Evolutionary conservation across 2,113 vertebrate species (phyloP).

Genomic region (Centrocercus urophasianus): DNA sequence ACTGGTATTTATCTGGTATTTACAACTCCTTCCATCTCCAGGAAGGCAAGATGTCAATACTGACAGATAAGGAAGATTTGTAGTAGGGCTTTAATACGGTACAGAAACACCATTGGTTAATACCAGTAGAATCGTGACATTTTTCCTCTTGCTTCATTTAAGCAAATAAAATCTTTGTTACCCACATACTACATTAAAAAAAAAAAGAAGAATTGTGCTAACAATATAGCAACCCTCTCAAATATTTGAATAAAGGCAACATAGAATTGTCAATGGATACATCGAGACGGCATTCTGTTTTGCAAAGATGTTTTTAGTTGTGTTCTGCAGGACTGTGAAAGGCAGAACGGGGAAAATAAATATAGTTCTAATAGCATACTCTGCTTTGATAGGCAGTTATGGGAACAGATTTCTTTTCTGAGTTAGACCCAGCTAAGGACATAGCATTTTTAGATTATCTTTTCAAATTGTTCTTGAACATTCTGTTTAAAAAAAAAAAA

Average conservation of each 20-base stretch:
- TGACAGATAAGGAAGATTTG: slow-evolving; percentile 17
- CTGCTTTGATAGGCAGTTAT: slow-evolving; percentile 48
- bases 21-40: slow-evolving; percentile 19
- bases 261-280: slow-evolving; percentile 25
- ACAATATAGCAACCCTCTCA: background rate
- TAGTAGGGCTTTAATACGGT: background rate
- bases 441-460: slow-evolving; percentile 75
- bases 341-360: background rate
- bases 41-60: slow-evolving; percentile 17
- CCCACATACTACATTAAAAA: background rate
- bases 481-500: slow-evolving; percentile 43
- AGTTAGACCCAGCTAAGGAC: slow-evolving; percentile 59
- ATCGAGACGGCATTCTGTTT: slow-evolving; percentile 2
- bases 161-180: background rate
- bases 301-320: slow-evolving; percentile 16
- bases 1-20: background rate
- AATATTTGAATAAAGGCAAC: slow-evolving; percentile 13
- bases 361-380: slow-evolving; percentile 42
- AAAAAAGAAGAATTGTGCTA: background rate
- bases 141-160: background rate
- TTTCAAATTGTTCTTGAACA: slow-evolving; percentile 78
- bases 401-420: slow-evolving; percentile 36
- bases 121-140: background rate
- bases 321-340: slow-evolving; percentile 20
- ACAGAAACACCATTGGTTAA: background rate